Evolutionary conservation across 2,113 vertebrate genomes (phyloP).

Genomic region (Spilogale gracilis): DNA sequence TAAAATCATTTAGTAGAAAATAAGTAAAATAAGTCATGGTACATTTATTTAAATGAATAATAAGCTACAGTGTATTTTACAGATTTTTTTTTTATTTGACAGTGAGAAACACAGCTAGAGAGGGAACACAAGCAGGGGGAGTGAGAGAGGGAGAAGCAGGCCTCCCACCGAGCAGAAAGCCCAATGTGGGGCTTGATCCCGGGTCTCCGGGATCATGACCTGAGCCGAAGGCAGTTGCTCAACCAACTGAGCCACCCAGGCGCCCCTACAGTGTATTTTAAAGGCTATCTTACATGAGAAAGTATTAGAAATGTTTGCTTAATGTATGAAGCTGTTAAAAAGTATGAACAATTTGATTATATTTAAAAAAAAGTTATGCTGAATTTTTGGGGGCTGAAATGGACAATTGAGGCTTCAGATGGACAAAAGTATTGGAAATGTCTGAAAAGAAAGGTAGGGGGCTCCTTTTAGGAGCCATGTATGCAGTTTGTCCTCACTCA

Average conservation of each 20-base stretch:
- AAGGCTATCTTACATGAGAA: background rate
- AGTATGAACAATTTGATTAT: background rate
- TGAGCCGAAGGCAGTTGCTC: too few relatives aligned
- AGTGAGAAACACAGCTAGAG: too few relatives aligned
- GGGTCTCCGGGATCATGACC: too few relatives aligned
- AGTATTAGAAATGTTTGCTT: conserved; percentile 16
- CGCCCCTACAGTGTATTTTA: background rate
- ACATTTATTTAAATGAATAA: background rate
- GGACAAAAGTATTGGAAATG: background rate
- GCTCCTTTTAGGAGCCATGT: background rate
- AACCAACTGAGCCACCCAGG: too few relatives aligned
- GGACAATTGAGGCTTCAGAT: background rate
- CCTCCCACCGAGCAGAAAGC: too few relatives aligned
- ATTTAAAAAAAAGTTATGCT: conserved; percentile 6
- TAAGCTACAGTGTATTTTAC: background rate
- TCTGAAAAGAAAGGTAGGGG: background rate
- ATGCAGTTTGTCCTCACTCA: background rate
- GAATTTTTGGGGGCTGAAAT: background rate
- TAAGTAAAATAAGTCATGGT: conserved; percentile 38
- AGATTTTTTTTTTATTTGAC: too few relatives aligned
- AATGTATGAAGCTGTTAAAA: background rate
- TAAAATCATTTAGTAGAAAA: background rate
- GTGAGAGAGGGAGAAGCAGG: too few relatives aligned
- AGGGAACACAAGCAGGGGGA: too few relatives aligned
- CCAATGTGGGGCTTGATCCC: too few relatives aligned